A percentile compares a stretch with the other conserved stretches of the same genome.
Evolutionary conservation across 2,888 invertebrate species (phyloP).

Genomic region (Epinotia nisella): DNA sequence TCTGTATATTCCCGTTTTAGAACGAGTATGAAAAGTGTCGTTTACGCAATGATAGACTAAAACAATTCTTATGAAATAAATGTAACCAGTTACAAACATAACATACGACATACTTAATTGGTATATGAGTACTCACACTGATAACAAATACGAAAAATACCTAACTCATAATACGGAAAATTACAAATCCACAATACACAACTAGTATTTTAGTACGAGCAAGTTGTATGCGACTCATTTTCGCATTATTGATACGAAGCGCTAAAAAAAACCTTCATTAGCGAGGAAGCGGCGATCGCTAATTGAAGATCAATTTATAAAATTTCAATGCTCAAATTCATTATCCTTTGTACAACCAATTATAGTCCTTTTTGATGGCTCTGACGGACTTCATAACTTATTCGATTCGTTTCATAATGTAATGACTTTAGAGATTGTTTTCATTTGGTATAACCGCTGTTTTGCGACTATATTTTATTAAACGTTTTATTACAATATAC

Average conservation of each 20-base stretch:
- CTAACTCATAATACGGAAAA: not conserved
- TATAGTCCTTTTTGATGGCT: conserved; percentile 29
- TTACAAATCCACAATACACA: not conserved
- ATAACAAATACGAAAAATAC: too few relatives aligned
- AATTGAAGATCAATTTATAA: conserved; percentile 38
- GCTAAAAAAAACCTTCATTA: conserved; percentile 30
- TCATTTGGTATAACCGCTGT: too few relatives aligned
- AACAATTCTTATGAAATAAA: too few relatives aligned
- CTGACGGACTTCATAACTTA: conserved; percentile 32
- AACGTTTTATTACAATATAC: too few relatives aligned
- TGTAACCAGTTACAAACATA: too few relatives aligned
- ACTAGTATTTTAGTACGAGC: not conserved
- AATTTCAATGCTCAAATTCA: conserved; percentile 34
- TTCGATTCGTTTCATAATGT: not conserved
- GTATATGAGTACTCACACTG: not conserved
- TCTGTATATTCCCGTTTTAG: too few relatives aligned
- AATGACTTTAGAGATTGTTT: not conserved
- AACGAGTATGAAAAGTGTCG: too few relatives aligned
- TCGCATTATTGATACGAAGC: not conserved
- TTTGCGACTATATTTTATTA: too few relatives aligned
- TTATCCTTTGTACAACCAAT: conserved; percentile 39
- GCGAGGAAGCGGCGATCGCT: conserved; percentile 29
- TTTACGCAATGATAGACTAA: too few relatives aligned
- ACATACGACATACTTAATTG: too few relatives aligned
- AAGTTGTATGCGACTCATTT: not conserved